Conservation (phyloP, 2,113 vertebrate genomes). For the Leptosomus discolor region DNA sequence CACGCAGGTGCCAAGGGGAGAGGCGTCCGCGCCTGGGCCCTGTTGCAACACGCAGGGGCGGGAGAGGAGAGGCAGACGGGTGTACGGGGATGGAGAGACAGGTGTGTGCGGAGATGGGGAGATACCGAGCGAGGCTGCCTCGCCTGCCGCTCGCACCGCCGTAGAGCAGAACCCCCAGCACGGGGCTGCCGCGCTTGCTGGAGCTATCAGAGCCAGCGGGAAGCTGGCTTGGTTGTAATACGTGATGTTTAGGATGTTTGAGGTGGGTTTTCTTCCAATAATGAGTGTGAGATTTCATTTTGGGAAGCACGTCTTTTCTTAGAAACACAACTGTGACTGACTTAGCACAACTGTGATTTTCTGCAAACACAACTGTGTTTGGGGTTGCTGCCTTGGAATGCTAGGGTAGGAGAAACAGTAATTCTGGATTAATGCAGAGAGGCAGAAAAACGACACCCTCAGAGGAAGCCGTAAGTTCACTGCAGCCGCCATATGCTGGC, state of each 20-base stretch:
- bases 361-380: slow-evolving; percentile 50
- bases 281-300: neutral
- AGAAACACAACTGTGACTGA: neutral
- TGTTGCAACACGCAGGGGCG: neutral
- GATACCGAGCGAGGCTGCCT: neutral
- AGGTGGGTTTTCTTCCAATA: neutral
- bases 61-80: neutral
- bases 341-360: slow-evolving; percentile 13
- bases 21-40: neutral
- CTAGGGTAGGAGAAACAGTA: slow-evolving; percentile 29
- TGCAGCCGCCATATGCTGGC: neutral
- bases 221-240: neutral
- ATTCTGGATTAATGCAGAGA: slow-evolving; percentile 20
- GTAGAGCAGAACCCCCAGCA: neutral
- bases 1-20: neutral
- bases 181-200: neutral
- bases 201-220: rapidly evolving
- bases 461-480: neutral
- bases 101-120: neutral
- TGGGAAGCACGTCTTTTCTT: slow-evolving; percentile 23
- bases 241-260: neutral
- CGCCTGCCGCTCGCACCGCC: neutral
- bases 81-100: neutral
- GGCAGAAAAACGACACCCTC: neutral
- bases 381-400: neutral